Percentiles rank a stretch among this genome's conserved stretches.
phyloP scores from a whole-genome alignment of 2,797 vertebrate genomes.

The Odontamblyopus rebecca region DNA sequence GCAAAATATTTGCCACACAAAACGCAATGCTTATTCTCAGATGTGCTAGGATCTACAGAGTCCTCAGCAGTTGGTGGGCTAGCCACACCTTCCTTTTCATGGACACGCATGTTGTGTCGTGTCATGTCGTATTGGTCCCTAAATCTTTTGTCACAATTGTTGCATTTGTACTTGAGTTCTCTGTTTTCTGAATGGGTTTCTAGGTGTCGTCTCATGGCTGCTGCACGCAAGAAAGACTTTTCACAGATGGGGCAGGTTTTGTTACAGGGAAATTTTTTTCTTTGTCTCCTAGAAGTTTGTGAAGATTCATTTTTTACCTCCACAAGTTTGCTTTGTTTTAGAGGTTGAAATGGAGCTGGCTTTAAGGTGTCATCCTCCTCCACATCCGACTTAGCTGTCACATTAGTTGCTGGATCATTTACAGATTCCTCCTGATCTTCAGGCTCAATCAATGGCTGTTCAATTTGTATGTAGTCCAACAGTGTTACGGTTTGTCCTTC shows the following conservation, averaged over 20 bases:
- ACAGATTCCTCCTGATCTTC: conserved; percentile 23
- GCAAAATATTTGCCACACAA: conserved; percentile 73
- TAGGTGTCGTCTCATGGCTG: conserved; percentile 72
- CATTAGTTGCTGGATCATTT: conserved; percentile 4
- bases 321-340: conserved; percentile 69
- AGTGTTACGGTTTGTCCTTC: conserved; percentile 69
- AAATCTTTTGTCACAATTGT: conserved; percentile 70
- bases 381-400: not conserved
- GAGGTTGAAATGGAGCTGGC: conserved; percentile 66
- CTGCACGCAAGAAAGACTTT: conserved; percentile 70
- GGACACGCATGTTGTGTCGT: conserved; percentile 70
- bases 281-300: conserved; percentile 29
- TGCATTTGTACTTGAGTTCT: conserved; percentile 70
- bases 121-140: conserved; percentile 77
- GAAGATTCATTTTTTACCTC: conserved; percentile 56
- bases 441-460: conserved; percentile 45
- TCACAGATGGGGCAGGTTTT: conserved; percentile 70
- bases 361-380: conserved; percentile 50
- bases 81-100: conserved; percentile 53
- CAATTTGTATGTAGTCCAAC: conserved; percentile 70
- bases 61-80: conserved; percentile 26
- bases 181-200: conserved; percentile 68
- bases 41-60: conserved; percentile 17
- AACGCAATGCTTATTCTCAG: conserved; percentile 59
- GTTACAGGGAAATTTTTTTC: conserved; percentile 60